These are phyloP conservation scores for Petrocephalus microphthalmus DNA, from an alignment of 2,113 vertebrate genomes.

Conservation along the genomic window DNA sequence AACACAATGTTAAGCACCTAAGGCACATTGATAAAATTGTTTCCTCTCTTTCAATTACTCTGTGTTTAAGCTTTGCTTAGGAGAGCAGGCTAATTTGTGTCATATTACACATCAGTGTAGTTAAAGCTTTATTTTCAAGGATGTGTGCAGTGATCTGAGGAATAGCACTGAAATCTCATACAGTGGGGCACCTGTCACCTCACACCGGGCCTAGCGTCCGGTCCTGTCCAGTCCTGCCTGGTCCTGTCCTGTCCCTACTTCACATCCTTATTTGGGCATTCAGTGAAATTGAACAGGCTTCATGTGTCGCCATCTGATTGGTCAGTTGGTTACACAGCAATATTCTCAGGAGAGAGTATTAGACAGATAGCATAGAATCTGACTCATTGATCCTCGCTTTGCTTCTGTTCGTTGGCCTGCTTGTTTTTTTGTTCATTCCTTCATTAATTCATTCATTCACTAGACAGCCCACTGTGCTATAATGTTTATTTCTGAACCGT, in stretches of 20 bases:
- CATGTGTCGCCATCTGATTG: neutral
- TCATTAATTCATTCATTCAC: neutral
- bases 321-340: neutral
- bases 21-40: neutral
- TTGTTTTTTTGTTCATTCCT: neutral
- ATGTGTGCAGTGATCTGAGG: neutral
- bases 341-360: neutral
- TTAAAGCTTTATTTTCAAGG: neutral
- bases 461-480: neutral
- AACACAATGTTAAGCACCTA: neutral
- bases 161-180: neutral
- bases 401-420: neutral
- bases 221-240: neutral
- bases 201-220: neutral
- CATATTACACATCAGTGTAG: neutral
- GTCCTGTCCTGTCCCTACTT: neutral
- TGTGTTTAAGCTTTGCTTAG: neutral
- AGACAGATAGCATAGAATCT: neutral
- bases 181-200: neutral
- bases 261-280: neutral
- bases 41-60: neutral
- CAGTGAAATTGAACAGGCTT: neutral
- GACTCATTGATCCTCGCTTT: neutral
- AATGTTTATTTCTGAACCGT: neutral
- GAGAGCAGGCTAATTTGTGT: neutral